A percentile compares a stretch with the other conserved stretches of the same genome.
phyloP scores from a whole-genome alignment of 2,888 invertebrate species.

The Epsilonema sp. region DNA sequence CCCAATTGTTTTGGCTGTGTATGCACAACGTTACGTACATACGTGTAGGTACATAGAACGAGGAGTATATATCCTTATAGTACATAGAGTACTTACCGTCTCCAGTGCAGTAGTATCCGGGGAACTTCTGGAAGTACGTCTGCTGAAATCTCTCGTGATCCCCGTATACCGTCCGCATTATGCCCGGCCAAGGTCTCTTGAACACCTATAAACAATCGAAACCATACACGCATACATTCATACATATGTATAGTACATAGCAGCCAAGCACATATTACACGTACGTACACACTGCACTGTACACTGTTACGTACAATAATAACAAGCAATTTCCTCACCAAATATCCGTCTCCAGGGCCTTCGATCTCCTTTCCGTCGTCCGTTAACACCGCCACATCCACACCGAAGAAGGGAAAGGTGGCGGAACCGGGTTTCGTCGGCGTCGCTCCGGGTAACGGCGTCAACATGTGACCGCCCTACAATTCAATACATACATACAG shows the following conservation, averaged over 20 bases:
- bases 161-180: slow-evolving; percentile 80
- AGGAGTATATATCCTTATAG: too few relatives aligned
- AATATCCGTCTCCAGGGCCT: slow-evolving; percentile 74
- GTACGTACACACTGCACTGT: too few relatives aligned
- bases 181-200: slow-evolving; percentile 85
- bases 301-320: too few relatives aligned
- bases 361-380: slow-evolving; percentile 64
- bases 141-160: slow-evolving; percentile 66
- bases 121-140: slow-evolving; percentile 84
- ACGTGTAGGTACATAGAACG: too few relatives aligned
- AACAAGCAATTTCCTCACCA: too few relatives aligned
- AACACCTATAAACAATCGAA: slow-evolving; percentile 41
- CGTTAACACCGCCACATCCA: slow-evolving; percentile 63
- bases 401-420: slow-evolving; percentile 93
- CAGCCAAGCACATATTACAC: not conserved
- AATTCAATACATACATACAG: too few relatives aligned
- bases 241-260: not conserved
- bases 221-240: slow-evolving; percentile 6
- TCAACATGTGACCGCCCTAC: slow-evolving; percentile 79
- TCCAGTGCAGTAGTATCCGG: slow-evolving; percentile 90
- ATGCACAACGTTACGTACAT: too few relatives aligned
- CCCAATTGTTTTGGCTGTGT: too few relatives aligned
- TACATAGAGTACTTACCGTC: slow-evolving; percentile 50
- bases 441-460: slow-evolving; percentile 81
- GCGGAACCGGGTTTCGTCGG: slow-evolving; percentile 96